Evolutionary conservation across 2,797 vertebrate species (phyloP).

Genomic region (Iguana delicatissima): DNA sequence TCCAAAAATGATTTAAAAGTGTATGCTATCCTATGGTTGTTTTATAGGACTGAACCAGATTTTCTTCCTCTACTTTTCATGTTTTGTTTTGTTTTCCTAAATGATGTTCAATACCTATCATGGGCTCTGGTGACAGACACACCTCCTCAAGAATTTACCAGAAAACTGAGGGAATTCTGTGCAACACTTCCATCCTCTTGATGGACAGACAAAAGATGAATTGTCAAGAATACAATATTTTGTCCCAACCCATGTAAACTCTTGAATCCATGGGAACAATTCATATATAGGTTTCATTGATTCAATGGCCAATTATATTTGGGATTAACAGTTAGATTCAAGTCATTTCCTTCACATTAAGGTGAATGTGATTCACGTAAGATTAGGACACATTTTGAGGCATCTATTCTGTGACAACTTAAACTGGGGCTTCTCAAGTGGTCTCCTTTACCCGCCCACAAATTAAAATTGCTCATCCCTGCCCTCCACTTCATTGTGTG

Average conservation of each 20-base stretch:
- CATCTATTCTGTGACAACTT: background rate
- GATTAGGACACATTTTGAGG: background rate
- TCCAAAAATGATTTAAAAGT: too few relatives aligned
- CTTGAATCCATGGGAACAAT: too few relatives aligned
- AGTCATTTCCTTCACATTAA: background rate
- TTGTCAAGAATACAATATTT: background rate
- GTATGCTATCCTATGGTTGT: background rate
- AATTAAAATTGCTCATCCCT: background rate
- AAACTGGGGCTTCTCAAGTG: background rate
- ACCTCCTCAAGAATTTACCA: background rate
- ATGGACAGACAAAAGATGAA: background rate
- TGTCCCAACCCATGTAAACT: too few relatives aligned
- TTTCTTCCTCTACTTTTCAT: background rate
- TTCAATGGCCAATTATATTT: too few relatives aligned
- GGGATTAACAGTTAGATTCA: too few relatives aligned
- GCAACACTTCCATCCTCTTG: background rate
- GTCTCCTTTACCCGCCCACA: background rate
- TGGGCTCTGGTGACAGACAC: background rate
- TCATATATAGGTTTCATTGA: too few relatives aligned
- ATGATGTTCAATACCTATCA: background rate
- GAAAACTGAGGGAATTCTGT: background rate
- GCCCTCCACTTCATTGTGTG: background rate
- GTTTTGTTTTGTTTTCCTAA: background rate
- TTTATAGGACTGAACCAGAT: background rate
- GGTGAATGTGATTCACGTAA: background rate